Evolutionary conservation across 2,797 vertebrate species (phyloP), one percentile per base, ranked within the genome.

Genomic region (Mastacembelus armatus): DNA sequence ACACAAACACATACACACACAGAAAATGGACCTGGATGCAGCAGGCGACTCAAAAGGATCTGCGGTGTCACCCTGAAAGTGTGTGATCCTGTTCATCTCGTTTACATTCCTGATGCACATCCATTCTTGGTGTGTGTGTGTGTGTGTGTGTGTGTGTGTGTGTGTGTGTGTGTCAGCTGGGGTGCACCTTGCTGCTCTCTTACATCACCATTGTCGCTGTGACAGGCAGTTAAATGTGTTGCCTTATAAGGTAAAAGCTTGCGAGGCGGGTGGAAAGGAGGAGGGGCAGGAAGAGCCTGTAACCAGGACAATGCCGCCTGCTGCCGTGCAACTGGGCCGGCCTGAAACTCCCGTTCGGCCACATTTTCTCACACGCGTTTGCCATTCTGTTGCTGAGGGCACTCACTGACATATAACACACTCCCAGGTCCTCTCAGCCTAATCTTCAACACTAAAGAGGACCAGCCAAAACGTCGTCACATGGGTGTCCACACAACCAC

Each of bases 181-280:
- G 54, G 80, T 78, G 80, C 84, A 82, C 82, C 78, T 85, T 80
- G 74, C 59, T 38, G 59, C 70, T 73, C 78, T 84, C 73, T 93
- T 89, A 72, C 86, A 85, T 92, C 91, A 89, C 72, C 16, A 70
- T 77, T 80, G 77, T 89, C 72, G 61, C 71, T 0, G 76, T 85
- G 90, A 90, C 85, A 78, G 73, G 64, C 85, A 66, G 75, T 85
- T 74, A 75, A 84, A 62, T 85, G 66, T 2, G 35, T 92, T 92
- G 68, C 94, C 94, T 94, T 94, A 93, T 94, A 94, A 92, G 94
- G 94, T 83, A 89, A 92, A 91, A 92, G 88, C 19, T 49, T 27
- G 71, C 62, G 9, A 85, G 81, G 71, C 63, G 70, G 66, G 80
- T 75, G 74, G 71, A 50, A 22, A 82, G 74, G 63, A 57, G 86